Evolutionary conservation across 2,113 vertebrate species (phyloP).

Genomic region (Calypte anna): DNA sequence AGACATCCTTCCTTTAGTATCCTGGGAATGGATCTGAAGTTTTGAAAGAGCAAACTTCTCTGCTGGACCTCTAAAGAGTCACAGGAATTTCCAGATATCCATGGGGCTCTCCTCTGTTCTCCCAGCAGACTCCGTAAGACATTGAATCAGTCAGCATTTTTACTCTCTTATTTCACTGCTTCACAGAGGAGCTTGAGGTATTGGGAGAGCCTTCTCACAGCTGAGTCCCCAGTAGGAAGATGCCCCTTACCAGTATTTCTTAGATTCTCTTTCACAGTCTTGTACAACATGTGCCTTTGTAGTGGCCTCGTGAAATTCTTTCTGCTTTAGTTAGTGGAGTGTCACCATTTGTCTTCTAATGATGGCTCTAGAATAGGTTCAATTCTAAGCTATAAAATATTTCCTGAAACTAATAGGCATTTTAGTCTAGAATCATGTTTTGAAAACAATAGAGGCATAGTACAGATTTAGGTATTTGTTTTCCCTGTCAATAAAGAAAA

Average conservation of each 20-base stretch:
- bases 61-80: not conserved
- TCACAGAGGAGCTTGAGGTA: not conserved
- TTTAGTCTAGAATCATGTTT: slow-evolving; percentile 4
- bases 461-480: not conserved
- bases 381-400: slow-evolving; percentile 22
- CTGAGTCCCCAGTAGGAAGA: not conserved
- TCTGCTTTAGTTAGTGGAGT: not conserved
- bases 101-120: not conserved
- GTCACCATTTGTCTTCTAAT: not conserved
- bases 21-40: not conserved
- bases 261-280: not conserved
- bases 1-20: not conserved
- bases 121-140: not conserved
- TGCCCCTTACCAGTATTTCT: not conserved
- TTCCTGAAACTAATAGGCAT: not conserved
- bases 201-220: not conserved
- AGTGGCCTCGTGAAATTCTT: not conserved
- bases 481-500: not conserved
- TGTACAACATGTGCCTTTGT: not conserved
- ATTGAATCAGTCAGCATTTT: not conserved
- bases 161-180: not conserved
- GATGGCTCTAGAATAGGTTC: slow-evolving; percentile 7
- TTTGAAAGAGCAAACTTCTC: not conserved
- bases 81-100: not conserved
- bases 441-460: not conserved